Evolutionary conservation across 2,797 vertebrate genomes (phyloP).

Genomic region (Erithacus rubecula): DNA sequence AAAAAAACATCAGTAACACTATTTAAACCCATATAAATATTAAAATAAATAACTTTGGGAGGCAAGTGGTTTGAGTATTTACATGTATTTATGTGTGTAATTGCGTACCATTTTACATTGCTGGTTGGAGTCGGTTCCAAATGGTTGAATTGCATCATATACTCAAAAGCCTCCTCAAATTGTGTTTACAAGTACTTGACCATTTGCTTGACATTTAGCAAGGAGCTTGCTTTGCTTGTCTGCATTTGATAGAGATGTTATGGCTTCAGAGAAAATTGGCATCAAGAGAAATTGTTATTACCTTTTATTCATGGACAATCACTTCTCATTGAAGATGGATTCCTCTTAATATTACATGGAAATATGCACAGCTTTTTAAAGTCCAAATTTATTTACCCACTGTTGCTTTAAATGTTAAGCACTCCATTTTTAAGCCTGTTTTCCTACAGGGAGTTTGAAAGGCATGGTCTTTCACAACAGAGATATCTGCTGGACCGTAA

Average conservation of each 20-base stretch:
- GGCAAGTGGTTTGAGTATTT: not conserved
- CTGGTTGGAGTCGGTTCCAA: not conserved
- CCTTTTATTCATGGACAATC: not conserved
- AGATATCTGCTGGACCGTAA: not conserved
- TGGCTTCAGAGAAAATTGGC: not conserved
- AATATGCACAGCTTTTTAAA: not conserved
- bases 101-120: not conserved
- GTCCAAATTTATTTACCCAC: not conserved
- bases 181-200: not conserved
- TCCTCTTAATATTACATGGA: not conserved
- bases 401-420: not conserved
- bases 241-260: not conserved
- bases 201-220: not conserved
- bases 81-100: accelerated
- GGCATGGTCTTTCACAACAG: not conserved
- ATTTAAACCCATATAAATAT: not conserved
- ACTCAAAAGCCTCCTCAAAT: not conserved
- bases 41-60: not conserved
- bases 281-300: not conserved
- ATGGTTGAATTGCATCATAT: not conserved
- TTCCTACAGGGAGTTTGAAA: not conserved
- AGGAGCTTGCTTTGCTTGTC: not conserved
- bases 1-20: not conserved
- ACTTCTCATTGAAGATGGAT: not conserved
- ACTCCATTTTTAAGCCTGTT: not conserved